phyloP scores from a whole-genome alignment of 2,797 vertebrate species.

The Uromys caudimaculatus region DNA sequence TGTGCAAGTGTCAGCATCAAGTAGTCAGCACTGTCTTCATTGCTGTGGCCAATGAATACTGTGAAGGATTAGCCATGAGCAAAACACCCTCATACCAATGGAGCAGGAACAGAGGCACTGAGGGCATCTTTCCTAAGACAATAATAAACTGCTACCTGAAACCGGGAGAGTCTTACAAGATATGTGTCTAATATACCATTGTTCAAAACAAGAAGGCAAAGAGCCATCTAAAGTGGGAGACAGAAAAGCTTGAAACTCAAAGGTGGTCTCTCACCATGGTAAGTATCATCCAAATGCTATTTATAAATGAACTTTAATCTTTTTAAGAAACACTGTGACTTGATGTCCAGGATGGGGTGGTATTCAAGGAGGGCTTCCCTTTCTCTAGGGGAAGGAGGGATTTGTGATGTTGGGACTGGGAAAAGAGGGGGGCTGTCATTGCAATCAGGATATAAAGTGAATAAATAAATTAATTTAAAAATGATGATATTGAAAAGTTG shows the following conservation, averaged over 20 bases:
- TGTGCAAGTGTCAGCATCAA: not conserved
- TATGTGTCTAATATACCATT: not conserved
- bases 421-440: not conserved
- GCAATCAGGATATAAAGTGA: not conserved
- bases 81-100: constrained; percentile 5
- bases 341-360: not conserved
- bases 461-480: not conserved
- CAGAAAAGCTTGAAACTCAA: not conserved
- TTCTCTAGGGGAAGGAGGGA: not conserved
- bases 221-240: not conserved
- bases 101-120: not conserved
- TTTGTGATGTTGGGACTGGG: not conserved
- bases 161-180: not conserved
- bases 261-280: not conserved
- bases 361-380: not conserved
- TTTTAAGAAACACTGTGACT: not conserved
- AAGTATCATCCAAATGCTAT: not conserved
- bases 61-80: not conserved
- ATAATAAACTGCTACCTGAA: not conserved
- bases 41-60: not conserved
- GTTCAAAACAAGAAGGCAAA: constrained; percentile 20
- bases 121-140: not conserved
- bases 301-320: not conserved
- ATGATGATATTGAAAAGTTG: constrained; percentile 20
- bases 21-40: not conserved